A percentile compares a stretch with the other conserved stretches of the same genome.
These are phyloP conservation scores for Tetragnatha montana DNA, from an alignment of 2,888 invertebrate genomes.

Conservation along the genomic window DNA sequence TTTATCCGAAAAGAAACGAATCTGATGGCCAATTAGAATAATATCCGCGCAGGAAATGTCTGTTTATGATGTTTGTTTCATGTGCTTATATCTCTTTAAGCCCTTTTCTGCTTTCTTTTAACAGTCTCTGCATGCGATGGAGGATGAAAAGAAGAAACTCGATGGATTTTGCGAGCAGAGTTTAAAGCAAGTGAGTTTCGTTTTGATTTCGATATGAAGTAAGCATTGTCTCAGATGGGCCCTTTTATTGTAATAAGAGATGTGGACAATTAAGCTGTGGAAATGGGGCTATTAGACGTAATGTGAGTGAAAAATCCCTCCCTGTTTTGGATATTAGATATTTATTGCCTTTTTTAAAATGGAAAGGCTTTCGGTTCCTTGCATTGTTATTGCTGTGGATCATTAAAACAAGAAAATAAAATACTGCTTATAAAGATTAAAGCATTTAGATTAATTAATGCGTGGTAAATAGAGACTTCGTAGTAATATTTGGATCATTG, in stretches of 20 bases:
- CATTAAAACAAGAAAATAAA: too few species aligned
- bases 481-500: too few species aligned
- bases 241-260: not conserved
- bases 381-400: too few species aligned
- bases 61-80: not conserved
- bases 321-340: not conserved
- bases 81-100: not conserved
- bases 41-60: not conserved
- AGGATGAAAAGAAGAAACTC: slow-evolving; percentile 92
- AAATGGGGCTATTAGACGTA: not conserved
- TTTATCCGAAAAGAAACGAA: slow-evolving; percentile 8
- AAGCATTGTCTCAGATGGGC: not conserved
- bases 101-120: slow-evolving; percentile 12
- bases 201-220: not conserved
- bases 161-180: slow-evolving; percentile 94
- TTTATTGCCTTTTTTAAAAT: too few species aligned
- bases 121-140: slow-evolving; percentile 91
- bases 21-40: not conserved
- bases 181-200: slow-evolving; percentile 86
- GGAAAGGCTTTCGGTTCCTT: too few species aligned
- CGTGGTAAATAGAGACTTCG: too few species aligned
- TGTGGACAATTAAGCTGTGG: not conserved
- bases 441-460: too few species aligned
- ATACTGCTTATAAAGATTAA: too few species aligned
- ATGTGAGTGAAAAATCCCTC: not conserved